Conservation (phyloP, 2,888 invertebrate species). For the Eupsilia transversa region DNA sequence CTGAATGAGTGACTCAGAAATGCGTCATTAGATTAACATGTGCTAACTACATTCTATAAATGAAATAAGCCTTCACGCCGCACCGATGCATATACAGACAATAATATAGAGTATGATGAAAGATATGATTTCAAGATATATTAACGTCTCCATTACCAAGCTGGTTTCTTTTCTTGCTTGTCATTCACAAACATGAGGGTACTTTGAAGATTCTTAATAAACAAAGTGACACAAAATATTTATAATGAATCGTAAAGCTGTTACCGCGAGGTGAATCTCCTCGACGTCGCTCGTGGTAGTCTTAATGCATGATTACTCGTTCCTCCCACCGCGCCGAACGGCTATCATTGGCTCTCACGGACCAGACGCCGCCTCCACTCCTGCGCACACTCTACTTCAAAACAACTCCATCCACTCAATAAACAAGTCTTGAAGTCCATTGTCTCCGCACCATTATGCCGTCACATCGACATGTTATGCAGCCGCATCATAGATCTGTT, state of each 20-base stretch:
- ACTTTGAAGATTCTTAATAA: constrained; percentile 68
- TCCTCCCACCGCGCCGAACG: constrained; percentile 85
- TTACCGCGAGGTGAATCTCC: constrained; percentile 79
- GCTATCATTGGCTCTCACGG: constrained; percentile 85
- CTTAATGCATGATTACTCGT: constrained; percentile 86
- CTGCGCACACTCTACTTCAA: constrained; percentile 87
- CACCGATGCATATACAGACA: not conserved
- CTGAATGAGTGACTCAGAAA: constrained; percentile 14
- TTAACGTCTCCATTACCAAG: constrained; percentile 73
- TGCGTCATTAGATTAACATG: constrained; percentile 11
- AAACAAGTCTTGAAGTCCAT: constrained; percentile 89
- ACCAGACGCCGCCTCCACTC: constrained; percentile 87
- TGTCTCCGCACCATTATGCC: constrained; percentile 86
- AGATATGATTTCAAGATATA: constrained; percentile 54
- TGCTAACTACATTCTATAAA: constrained; percentile 4
- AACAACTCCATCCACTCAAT: constrained; percentile 89
- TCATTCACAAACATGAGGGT: constrained; percentile 71
- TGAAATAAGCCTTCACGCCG: constrained; percentile 7
- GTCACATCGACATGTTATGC: constrained; percentile 82
- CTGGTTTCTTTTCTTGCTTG: constrained; percentile 58
- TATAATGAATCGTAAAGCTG: constrained; percentile 78
- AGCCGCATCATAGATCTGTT: constrained; percentile 83
- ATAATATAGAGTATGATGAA: constrained; percentile 35
- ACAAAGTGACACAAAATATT: constrained; percentile 72
- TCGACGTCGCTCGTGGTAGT: constrained; percentile 74